Evolutionary conservation across 2,113 vertebrate species (phyloP).

Genomic region (Mobula birostris): DNA sequence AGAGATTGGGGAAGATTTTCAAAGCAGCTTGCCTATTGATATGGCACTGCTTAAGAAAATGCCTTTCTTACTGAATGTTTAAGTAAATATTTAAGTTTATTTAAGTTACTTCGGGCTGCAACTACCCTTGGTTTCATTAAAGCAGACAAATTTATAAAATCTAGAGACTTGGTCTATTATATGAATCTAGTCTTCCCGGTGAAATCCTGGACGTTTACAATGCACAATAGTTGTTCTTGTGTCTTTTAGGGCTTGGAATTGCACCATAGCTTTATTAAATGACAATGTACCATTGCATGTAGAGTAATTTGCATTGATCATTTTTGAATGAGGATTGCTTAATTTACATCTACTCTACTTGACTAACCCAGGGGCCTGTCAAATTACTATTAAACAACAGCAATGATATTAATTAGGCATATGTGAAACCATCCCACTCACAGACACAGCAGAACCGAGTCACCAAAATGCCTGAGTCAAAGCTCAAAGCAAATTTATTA

Average conservation of each 20-base stretch:
- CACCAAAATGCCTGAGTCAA: neutral
- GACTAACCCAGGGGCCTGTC: neutral
- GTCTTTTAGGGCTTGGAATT: neutral
- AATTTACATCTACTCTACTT: neutral
- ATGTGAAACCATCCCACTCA: neutral
- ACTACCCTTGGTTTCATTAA: too few relatives aligned
- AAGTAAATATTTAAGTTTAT: neutral
- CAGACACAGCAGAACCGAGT: neutral
- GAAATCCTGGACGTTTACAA: neutral
- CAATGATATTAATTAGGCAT: neutral
- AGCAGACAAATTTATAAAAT: neutral
- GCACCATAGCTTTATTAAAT: neutral
- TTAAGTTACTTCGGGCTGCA: neutral
- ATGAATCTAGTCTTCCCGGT: neutral
- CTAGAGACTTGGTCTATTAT: neutral
- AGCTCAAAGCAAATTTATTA: too few relatives aligned
- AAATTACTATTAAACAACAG: neutral
- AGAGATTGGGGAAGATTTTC: too few relatives aligned
- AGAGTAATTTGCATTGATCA: neutral
- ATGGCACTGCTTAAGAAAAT: neutral
- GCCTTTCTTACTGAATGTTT: neutral
- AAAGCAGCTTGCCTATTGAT: neutral
- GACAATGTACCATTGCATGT: neutral
- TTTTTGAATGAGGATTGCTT: neutral
- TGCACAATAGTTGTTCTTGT: neutral